phyloP scores from a whole-genome alignment of 2,888 invertebrate genomes.

The Galeopsomyia nigrocyanea region DNA sequence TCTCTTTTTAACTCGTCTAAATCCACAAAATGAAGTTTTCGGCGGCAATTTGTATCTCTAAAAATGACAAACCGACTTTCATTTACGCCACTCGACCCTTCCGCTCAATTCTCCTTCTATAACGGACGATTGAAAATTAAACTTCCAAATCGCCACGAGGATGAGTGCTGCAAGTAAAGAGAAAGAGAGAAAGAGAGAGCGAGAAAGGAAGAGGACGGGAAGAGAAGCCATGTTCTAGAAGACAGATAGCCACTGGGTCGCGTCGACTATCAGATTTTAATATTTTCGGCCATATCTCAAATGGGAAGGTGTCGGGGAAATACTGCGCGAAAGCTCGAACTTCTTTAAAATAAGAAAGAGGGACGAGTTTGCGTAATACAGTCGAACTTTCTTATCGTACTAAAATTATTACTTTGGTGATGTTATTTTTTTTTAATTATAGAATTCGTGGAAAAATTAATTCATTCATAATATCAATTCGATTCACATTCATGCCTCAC shows the following conservation, averaged over 20 bases:
- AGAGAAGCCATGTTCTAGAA: slow-evolving; percentile 27
- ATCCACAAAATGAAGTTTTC: slow-evolving; percentile 46
- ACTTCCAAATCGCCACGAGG: slow-evolving; percentile 19
- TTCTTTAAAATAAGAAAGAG: slow-evolving; percentile 3
- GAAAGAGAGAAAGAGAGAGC: neutral
- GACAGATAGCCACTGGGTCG: slow-evolving; percentile 32
- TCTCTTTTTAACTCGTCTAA: slow-evolving; percentile 19
- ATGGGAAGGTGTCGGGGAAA: slow-evolving; percentile 26
- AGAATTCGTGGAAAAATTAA: too few species aligned
- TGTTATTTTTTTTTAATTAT: too few species aligned
- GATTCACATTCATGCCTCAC: too few species aligned
- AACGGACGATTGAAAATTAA: slow-evolving; percentile 45
- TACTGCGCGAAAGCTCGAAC: too few species aligned
- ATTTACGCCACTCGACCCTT: slow-evolving; percentile 33
- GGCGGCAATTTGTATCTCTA: slow-evolving; percentile 46
- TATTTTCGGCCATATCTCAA: slow-evolving; percentile 64
- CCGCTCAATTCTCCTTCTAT: slow-evolving; percentile 29
- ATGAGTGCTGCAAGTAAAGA: neutral
- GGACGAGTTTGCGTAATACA: neutral
- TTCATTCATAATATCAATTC: too few species aligned
- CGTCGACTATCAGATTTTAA: slow-evolving; percentile 60
- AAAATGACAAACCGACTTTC: slow-evolving; percentile 48
- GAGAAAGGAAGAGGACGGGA: slow-evolving; percentile 1
- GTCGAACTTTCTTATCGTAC: slow-evolving; percentile 53
- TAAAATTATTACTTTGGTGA: slow-evolving; percentile 58